These are phyloP conservation scores for Tinea pellionella DNA, from an alignment of 2,888 invertebrate species.

Conservation along the genomic window DNA sequence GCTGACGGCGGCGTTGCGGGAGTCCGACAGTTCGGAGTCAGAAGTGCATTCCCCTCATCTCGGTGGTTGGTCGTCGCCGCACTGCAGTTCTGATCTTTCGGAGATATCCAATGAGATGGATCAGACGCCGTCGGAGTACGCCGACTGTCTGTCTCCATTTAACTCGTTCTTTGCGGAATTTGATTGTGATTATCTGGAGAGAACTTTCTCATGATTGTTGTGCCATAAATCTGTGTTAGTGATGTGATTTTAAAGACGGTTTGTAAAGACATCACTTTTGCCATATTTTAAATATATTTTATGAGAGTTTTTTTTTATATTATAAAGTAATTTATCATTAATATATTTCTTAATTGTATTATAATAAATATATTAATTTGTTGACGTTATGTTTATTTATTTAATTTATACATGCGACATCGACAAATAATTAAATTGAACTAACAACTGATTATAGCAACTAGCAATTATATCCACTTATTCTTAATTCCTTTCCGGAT, in stretches of 20 bases:
- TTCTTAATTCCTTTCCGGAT: too few relatives aligned
- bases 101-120: constrained; percentile 59
- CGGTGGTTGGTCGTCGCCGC: constrained; percentile 56
- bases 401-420: constrained; percentile 6
- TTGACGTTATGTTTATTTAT: constrained; percentile 39
- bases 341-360: constrained; percentile 42
- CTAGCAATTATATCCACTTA: too few relatives aligned
- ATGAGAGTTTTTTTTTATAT: constrained; percentile 16
- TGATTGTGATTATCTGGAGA: constrained; percentile 58
- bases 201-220: constrained; percentile 60
- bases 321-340: neutral
- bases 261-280: constrained; percentile 31
- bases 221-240: constrained; percentile 24
- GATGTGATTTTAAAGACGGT: constrained; percentile 17
- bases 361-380: constrained; percentile 53
- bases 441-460: too few relatives aligned
- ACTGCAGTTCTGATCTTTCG: constrained; percentile 60
- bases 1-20: constrained; percentile 75
- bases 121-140: constrained; percentile 58
- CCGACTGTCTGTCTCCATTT: constrained; percentile 70
- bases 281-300: constrained; percentile 48
- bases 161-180: constrained; percentile 67
- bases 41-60: constrained; percentile 26
- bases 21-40: constrained; percentile 32
- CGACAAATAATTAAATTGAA: too few relatives aligned